Evolutionary conservation across 1,140 invertebrate species (phyloP).

Genomic region (Hyles vespertilio): DNA sequence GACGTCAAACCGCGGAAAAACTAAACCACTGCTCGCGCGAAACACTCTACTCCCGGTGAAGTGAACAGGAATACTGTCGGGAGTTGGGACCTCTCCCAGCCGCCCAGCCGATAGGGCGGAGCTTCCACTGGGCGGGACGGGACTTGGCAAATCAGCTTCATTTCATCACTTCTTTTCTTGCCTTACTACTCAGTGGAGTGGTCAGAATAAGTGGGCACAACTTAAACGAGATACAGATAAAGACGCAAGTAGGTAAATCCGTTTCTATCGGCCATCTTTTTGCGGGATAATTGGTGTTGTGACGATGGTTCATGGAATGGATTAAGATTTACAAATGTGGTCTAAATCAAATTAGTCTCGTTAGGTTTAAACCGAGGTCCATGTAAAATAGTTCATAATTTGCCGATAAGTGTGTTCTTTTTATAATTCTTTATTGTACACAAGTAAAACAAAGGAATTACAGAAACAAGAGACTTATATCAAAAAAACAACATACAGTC

Average conservation of each 20-base stretch:
- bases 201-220: conserved; percentile 48
- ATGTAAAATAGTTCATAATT: too few relatives aligned
- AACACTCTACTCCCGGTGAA: conserved; percentile 7
- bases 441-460: too few relatives aligned
- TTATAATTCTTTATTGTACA: too few relatives aligned
- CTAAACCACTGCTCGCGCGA: too few relatives aligned
- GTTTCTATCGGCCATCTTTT: not conserved
- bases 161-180: conserved; percentile 53
- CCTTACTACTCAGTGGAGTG: conserved; percentile 41
- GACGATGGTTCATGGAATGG: too few relatives aligned
- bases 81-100: conserved; percentile 16
- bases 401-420: too few relatives aligned
- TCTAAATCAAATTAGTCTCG: too few relatives aligned
- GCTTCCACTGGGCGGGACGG: conserved; percentile 51
- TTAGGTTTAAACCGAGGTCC: too few relatives aligned
- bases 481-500: too few relatives aligned
- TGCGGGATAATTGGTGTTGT: not conserved
- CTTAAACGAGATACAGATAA: conserved; percentile 1
- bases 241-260: not conserved
- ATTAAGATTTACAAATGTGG: too few relatives aligned
- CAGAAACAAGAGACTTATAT: too few relatives aligned
- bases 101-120: conserved; percentile 54
- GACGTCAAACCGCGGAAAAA: too few relatives aligned
- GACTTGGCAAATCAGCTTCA: conserved; percentile 49
- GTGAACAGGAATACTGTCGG: conserved; percentile 31